phyloP scores from a whole-genome alignment of 2,888 invertebrate genomes.

The Chironomus riparius region DNA sequence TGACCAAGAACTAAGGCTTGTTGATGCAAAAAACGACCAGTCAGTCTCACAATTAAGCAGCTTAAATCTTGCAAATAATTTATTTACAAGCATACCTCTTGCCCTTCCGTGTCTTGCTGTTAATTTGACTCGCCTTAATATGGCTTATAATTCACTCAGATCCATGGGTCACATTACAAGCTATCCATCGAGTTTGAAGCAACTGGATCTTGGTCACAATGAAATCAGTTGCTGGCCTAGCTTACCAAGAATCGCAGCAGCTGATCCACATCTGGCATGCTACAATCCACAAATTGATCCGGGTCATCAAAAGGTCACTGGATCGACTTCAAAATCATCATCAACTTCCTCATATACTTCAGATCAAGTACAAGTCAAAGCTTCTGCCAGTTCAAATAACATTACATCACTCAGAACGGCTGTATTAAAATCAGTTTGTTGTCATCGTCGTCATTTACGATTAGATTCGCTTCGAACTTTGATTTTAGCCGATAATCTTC shows the following conservation, averaged over 20 bases:
- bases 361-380: conserved; percentile 26
- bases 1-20: conserved; percentile 52
- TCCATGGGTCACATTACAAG: conserved; percentile 55
- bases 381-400: conserved; percentile 28
- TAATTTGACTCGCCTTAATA: conserved; percentile 73
- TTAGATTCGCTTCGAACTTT: conserved; percentile 40
- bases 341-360: conserved; percentile 31
- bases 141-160: conserved; percentile 76
- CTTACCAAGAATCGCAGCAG: conserved; percentile 58
- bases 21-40: conserved; percentile 48
- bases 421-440: conserved; percentile 71
- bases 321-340: conserved; percentile 43
- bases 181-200: conserved; percentile 80
- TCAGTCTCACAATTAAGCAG: conserved; percentile 57
- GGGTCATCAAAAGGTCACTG: conserved; percentile 33
- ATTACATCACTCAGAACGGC: conserved; percentile 54
- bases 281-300: conserved; percentile 47
- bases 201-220: conserved; percentile 88
- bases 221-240: conserved; percentile 86
- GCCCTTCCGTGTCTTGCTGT: conserved; percentile 87
- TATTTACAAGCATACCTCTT: conserved; percentile 77
- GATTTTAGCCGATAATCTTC: conserved; percentile 75
- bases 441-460: conserved; percentile 68
- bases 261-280: conserved; percentile 61
- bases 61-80: conserved; percentile 84